A percentile compares a stretch with the other conserved stretches of the same genome.
These are phyloP conservation scores for Eilema sororculum DNA, from an alignment of 2,888 invertebrate genomes.

Conservation along the genomic window DNA sequence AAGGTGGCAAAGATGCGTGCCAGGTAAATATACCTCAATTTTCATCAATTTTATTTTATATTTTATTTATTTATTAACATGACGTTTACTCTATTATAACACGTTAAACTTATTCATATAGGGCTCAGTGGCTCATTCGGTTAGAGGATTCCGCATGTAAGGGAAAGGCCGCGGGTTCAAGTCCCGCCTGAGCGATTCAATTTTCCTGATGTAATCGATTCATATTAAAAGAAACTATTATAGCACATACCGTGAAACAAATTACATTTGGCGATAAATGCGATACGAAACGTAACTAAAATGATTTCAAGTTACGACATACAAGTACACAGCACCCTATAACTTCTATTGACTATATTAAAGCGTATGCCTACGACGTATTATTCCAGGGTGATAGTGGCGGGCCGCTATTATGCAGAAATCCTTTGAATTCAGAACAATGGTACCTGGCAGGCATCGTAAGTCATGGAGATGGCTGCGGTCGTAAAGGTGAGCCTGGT, in stretches of 20 bases:
- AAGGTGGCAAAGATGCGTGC: conserved; percentile 94
- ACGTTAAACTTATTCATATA: no score
- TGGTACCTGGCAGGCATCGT: conserved; percentile 95
- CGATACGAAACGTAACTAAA: background rate
- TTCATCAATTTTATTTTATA: background rate
- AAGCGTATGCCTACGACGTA: conserved; percentile 18
- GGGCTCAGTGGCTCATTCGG: no score
- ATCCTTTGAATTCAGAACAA: conserved; percentile 88
- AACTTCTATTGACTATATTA: background rate
- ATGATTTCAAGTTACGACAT: background rate
- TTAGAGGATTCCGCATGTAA: no score
- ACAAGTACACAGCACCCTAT: background rate
- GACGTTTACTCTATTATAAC: no score
- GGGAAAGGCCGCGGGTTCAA: no score
- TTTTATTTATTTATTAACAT: no score
- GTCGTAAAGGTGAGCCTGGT: conserved; percentile 92
- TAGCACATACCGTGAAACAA: background rate
- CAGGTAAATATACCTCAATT: conserved; percentile 76
- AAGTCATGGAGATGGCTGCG: conserved; percentile 96
- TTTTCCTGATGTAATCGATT: no score
- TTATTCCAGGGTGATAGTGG: conserved; percentile 91
- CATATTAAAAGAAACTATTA: background rate
- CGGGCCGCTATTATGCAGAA: conserved; percentile 93
- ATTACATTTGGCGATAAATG: background rate
- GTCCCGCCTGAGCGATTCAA: no score